Conservation (phyloP, 2,888 invertebrate genomes). For the Philonicus albiceps region DNA sequence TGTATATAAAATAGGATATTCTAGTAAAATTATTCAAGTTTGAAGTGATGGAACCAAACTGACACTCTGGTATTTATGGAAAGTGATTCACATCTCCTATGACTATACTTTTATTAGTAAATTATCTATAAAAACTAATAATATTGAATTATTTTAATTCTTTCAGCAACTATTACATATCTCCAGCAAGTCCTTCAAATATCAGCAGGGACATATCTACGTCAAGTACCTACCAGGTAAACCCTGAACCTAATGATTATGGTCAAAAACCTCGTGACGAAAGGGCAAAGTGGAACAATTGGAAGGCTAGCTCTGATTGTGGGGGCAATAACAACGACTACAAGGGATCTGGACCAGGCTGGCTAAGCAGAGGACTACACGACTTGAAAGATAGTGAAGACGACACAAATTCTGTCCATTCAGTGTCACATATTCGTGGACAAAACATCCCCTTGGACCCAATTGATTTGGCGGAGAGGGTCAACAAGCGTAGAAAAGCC, state of each 20-base stretch:
- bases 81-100: too few relatives aligned
- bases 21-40: too few relatives aligned
- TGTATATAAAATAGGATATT: too few relatives aligned
- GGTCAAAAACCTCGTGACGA: slow-evolving; percentile 65
- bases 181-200: slow-evolving; percentile 54
- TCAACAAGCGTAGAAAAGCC: slow-evolving; percentile 82
- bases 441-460: slow-evolving; percentile 87
- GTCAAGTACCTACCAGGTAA: slow-evolving; percentile 60
- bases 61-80: too few relatives aligned
- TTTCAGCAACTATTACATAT: slow-evolving; percentile 54
- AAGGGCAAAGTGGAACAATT: slow-evolving; percentile 78
- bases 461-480: slow-evolving; percentile 79
- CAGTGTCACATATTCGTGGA: slow-evolving; percentile 78
- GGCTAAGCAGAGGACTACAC: slow-evolving; percentile 67
- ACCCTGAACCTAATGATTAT: slow-evolving; percentile 57
- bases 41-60: too few relatives aligned
- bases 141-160: neutral
- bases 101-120: too few relatives aligned
- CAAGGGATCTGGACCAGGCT: slow-evolving; percentile 63
- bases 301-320: slow-evolving; percentile 61
- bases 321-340: slow-evolving; percentile 60
- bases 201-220: slow-evolving; percentile 60
- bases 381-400: slow-evolving; percentile 65
- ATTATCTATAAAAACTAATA: neutral
- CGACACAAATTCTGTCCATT: slow-evolving; percentile 59